Conservation (phyloP, 2,888 invertebrate genomes). For the Griposia aprilina region DNA sequence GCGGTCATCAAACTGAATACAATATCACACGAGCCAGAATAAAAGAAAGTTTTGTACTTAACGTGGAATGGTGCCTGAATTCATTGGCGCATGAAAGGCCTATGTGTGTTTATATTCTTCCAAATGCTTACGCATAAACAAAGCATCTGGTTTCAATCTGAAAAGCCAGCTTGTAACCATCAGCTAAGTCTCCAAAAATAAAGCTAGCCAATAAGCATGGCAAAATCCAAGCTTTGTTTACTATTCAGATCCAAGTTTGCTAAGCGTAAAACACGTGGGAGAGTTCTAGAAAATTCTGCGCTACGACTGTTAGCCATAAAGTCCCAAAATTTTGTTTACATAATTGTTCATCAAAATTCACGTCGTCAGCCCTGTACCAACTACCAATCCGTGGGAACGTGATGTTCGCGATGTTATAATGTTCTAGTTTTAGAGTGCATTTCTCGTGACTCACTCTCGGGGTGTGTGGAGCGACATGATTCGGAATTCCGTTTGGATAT, state of each 20-base stretch:
- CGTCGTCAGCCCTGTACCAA: conserved; percentile 61
- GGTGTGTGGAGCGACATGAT: conserved; percentile 60
- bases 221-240: conserved; percentile 42
- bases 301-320: conserved; percentile 25
- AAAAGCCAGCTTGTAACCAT: conserved; percentile 30
- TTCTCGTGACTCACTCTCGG: conserved; percentile 69
- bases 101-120: conserved; percentile 37
- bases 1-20: conserved; percentile 42
- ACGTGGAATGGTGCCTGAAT: conserved; percentile 37
- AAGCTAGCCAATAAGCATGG: conserved; percentile 25
- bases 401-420: conserved; percentile 67
- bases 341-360: conserved; percentile 52
- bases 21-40: conserved; percentile 35
- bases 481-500: conserved; percentile 63
- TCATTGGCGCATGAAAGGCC: conserved; percentile 47
- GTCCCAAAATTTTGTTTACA: conserved; percentile 48
- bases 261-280: conserved; percentile 38
- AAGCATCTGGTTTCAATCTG: conserved; percentile 41
- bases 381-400: conserved; percentile 69
- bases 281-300: conserved; percentile 46
- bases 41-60: conserved; percentile 55
- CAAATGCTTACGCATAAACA: conserved; percentile 36
- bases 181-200: conserved; percentile 38
- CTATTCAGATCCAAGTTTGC: conserved; percentile 24
- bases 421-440: conserved; percentile 75